A percentile compares a stretch with the other conserved stretches of the same genome.
Evolutionary conservation across 2,797 vertebrate genomes (phyloP).

Genomic region (Acrossocheilus fasciatus): DNA sequence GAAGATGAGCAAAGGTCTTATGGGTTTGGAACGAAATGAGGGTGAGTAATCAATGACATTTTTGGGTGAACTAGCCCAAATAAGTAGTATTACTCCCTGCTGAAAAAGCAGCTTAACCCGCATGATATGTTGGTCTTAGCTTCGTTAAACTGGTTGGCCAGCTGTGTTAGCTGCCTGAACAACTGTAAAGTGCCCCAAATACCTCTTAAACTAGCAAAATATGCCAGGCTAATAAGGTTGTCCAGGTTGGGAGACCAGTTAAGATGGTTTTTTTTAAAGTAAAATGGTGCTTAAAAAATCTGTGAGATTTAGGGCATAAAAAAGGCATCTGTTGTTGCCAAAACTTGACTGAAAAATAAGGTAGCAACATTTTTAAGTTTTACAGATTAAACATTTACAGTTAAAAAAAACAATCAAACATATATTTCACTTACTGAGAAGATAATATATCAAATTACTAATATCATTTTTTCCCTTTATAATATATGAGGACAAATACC

Average conservation of each 20-base stretch:
- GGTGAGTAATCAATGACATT: too few species aligned
- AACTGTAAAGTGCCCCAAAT: background rate
- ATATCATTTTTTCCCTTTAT: background rate
- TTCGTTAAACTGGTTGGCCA: background rate
- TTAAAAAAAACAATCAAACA: too few species aligned
- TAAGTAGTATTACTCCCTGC: constrained; percentile 11
- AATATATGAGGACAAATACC: background rate
- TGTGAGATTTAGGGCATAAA: background rate
- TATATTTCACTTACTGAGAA: too few species aligned
- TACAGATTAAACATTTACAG: too few species aligned
- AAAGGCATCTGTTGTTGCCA: background rate
- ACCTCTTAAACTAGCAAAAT: background rate
- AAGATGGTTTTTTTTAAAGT: background rate
- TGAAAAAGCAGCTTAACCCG: constrained; percentile 12
- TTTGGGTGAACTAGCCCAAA: background rate
- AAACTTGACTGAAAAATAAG: background rate
- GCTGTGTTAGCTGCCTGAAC: background rate
- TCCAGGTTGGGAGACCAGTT: background rate
- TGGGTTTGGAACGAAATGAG: too few species aligned
- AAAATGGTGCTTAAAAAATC: background rate
- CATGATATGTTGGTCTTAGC: constrained; percentile 10
- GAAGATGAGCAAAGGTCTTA: too few species aligned
- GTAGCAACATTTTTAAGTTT: background rate
- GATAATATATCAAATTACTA: too few species aligned
- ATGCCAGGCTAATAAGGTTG: background rate